These are phyloP conservation scores for Corythaixoides concolor DNA, from an alignment of 2,113 vertebrate species.

Conservation along the genomic window DNA sequence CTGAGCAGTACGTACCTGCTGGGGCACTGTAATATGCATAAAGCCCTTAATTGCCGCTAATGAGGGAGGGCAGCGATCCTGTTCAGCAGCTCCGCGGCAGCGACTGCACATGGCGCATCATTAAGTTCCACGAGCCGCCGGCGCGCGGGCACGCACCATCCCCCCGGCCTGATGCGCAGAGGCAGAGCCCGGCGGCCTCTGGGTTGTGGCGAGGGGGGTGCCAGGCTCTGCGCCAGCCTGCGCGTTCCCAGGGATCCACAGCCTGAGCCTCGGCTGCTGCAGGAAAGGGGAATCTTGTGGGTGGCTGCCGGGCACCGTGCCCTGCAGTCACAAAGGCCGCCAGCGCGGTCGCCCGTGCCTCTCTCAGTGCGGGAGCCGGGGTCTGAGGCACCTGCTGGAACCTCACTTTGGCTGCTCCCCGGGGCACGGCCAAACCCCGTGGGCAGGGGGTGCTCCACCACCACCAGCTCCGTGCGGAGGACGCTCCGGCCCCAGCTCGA, in stretches of 20 bases:
- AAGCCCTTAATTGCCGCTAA: neutral
- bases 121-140: neutral
- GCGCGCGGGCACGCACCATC: neutral
- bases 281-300: neutral
- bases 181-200: neutral
- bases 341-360: rapidly evolving
- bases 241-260: no score
- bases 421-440: neutral
- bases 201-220: neutral
- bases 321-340: rapidly evolving
- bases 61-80: rapidly evolving
- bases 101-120: rapidly evolving
- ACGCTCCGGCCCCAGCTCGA: neutral
- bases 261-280: neutral
- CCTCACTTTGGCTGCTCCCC: rapidly evolving
- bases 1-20: neutral
- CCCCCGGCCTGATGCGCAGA: rapidly evolving
- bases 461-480: rapidly evolving
- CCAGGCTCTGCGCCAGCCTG: neutral
- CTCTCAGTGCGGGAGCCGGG: rapidly evolving
- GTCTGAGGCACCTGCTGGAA: neutral
- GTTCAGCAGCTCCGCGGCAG: rapidly evolving
- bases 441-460: neutral
- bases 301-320: neutral
- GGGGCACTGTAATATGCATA: neutral